Percentiles rank a stretch among this genome's conserved stretches.
These are phyloP conservation scores for Rutpela maculata DNA, from an alignment of 2,888 invertebrate genomes.

Conservation along the genomic window DNA sequence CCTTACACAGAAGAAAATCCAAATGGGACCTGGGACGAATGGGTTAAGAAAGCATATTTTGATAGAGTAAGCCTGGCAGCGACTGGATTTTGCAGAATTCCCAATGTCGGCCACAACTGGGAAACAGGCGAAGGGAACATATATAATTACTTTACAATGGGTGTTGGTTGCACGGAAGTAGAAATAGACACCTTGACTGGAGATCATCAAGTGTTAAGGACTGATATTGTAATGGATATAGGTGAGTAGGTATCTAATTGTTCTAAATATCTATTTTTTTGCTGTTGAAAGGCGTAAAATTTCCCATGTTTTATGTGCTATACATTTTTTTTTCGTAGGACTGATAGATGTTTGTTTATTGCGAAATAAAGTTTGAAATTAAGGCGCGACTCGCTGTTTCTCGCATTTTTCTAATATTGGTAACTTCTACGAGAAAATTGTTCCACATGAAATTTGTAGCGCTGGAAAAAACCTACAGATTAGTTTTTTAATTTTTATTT, in stretches of 20 bases:
- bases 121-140: slow-evolving; percentile 82
- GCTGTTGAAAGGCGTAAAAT: too few species aligned
- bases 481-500: too few species aligned
- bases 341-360: too few species aligned
- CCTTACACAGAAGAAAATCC: slow-evolving; percentile 87
- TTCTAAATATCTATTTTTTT: too few species aligned
- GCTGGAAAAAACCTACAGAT: too few species aligned
- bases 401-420: too few species aligned
- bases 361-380: too few species aligned
- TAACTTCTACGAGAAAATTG: too few species aligned
- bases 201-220: slow-evolving; percentile 90
- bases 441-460: too few species aligned
- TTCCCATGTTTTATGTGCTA: too few species aligned
- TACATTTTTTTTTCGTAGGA: too few species aligned
- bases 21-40: slow-evolving; percentile 88
- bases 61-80: slow-evolving; percentile 87
- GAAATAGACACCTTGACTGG: slow-evolving; percentile 96
- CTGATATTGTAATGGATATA: slow-evolving; percentile 98
- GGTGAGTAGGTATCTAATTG: slow-evolving; percentile 69
- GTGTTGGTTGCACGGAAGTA: slow-evolving; percentile 90
- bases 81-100: slow-evolving; percentile 88
- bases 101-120: slow-evolving; percentile 84
- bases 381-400: too few species aligned
- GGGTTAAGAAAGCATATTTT: slow-evolving; percentile 86
- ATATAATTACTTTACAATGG: slow-evolving; percentile 91